These are phyloP conservation scores for Cirrhinus molitorella DNA, from an alignment of 2,797 vertebrate genomes.

Conservation along the genomic window DNA sequence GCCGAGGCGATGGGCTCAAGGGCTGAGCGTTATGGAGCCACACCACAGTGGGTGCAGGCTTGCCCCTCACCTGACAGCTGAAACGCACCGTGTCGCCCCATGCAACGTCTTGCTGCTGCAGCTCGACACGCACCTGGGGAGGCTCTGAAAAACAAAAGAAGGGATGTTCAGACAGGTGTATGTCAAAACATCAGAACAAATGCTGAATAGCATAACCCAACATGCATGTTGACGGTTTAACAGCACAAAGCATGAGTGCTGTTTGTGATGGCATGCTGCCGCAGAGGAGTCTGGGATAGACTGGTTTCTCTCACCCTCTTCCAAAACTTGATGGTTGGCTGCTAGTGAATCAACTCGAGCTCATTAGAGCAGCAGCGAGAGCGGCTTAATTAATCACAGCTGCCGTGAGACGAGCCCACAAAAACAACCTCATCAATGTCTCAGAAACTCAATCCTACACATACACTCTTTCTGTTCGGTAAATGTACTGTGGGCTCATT, in stretches of 20 bases:
- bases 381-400: conserved; percentile 81
- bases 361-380: conserved; percentile 77
- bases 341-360: conserved; percentile 77
- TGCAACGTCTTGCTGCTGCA: conserved; percentile 86
- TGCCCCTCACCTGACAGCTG: conserved; percentile 89
- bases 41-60: conserved; percentile 87
- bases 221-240: conserved; percentile 4
- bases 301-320: conserved; percentile 16
- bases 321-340: conserved; percentile 84
- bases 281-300: conserved; percentile 26
- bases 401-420: conserved; percentile 74
- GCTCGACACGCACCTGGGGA: conserved; percentile 91
- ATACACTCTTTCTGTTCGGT: conserved; percentile 42
- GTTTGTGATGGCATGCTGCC: conserved; percentile 18
- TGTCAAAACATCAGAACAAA: conserved; percentile 3
- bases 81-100: conserved; percentile 91
- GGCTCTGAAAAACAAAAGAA: conserved; percentile 82
- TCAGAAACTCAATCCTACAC: conserved; percentile 60
- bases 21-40: conserved; percentile 92
- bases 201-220: conserved; percentile 21
- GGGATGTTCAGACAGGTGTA: not conserved
- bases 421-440: conserved; percentile 62
- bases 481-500: conserved; percentile 43
- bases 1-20: conserved; percentile 81
- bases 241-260: conserved; percentile 19